A percentile compares a stretch with the other conserved stretches of the same genome.
These are phyloP conservation scores for Pterophyllum scalare DNA, from an alignment of 2,113 vertebrate genomes.

Conservation along the genomic window DNA sequence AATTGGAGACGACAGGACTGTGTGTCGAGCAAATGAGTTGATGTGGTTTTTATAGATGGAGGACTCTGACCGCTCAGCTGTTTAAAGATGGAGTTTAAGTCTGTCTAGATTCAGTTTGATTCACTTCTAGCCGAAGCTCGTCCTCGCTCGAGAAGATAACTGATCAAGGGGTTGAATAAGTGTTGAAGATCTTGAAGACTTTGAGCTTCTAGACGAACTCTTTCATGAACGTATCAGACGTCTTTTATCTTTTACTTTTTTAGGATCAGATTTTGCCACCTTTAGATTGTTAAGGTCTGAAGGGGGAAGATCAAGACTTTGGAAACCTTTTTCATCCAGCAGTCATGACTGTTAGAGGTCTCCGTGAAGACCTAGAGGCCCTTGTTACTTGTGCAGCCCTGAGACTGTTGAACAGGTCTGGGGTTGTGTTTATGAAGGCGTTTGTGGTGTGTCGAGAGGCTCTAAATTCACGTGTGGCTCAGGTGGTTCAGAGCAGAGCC, in stretches of 20 bases:
- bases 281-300: too few species aligned
- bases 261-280: background rate
- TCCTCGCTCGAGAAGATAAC: too few species aligned
- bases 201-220: background rate
- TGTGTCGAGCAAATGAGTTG: too few species aligned
- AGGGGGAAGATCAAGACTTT: background rate
- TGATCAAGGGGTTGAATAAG: too few species aligned
- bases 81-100: too few species aligned
- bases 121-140: too few species aligned
- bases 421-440: background rate
- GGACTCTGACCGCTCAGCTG: too few species aligned
- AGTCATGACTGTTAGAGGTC: accelerated
- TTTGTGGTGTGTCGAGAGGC: background rate
- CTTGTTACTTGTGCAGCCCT: too few species aligned
- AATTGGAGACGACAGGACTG: too few species aligned
- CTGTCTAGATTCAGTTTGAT: too few species aligned
- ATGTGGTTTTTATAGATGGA: too few species aligned
- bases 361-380: too few species aligned
- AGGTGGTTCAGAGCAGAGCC: background rate
- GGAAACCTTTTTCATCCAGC: background rate
- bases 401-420: background rate
- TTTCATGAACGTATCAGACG: background rate
- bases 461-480: background rate
- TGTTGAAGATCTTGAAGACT: background rate
- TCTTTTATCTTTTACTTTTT: background rate